These are phyloP conservation scores for Ciconia maguari DNA, from an alignment of 2,113 vertebrate species.

Conservation along the genomic window DNA sequence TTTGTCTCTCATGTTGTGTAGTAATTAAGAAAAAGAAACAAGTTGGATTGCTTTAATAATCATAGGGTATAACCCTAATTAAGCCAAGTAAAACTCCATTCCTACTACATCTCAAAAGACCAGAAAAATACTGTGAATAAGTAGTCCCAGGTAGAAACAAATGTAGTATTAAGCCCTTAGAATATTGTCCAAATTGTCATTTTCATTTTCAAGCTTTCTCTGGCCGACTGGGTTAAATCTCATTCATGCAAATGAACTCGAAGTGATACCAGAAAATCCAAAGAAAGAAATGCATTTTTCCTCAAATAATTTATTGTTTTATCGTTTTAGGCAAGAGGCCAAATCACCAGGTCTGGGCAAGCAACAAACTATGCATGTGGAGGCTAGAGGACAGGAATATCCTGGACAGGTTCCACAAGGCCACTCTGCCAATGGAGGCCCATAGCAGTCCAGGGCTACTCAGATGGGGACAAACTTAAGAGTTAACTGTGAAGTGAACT, in stretches of 20 bases:
- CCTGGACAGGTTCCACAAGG: background rate
- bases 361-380: background rate
- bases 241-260: background rate
- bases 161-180: background rate
- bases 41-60: conserved; percentile 7
- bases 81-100: background rate
- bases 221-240: background rate
- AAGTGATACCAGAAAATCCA: background rate
- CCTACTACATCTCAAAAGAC: background rate
- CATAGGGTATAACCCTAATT: background rate
- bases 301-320: background rate
- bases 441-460: background rate
- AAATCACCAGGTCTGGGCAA: background rate
- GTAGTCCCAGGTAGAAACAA: background rate
- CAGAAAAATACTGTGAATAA: background rate
- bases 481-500: background rate
- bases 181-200: background rate
- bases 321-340: background rate
- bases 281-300: background rate
- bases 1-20: background rate
- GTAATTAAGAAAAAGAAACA: background rate
- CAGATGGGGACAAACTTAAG: background rate
- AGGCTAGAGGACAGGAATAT: background rate
- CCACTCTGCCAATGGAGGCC: background rate
- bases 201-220: background rate